Base-by-base conservation (phyloP, 2,888 invertebrate species). In the Abrostola triplasia region DNA sequence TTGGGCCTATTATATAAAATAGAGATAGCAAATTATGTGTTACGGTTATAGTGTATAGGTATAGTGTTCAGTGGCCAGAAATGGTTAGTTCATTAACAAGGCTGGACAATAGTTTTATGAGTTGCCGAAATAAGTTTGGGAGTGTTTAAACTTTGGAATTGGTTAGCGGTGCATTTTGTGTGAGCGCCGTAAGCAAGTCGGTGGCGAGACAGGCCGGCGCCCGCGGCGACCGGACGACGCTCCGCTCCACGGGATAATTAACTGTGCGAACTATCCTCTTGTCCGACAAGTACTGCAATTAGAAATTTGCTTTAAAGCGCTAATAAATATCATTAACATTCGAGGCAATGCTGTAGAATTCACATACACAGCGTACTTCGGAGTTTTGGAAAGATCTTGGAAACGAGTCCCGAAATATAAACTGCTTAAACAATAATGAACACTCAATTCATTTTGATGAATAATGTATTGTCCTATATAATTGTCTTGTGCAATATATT, bases 81-180 rank as follows among this genome's bases (percentile, higher is more conserved):
- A 50, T 60, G 59, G 67, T 76, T 79, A 84, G 77, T 88, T 88
- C 79, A 86, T 89, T 90, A 89, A 81, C 85, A 79, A 70, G 77
- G 78, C 77, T 80, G 88, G 82, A 88, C 88, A 89, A 90, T 87
- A 92, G 93, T 94, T 93, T 91, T 92, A 92, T 89, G 91, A 93
- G 92, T 91, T 91, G 84, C 87, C 86, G 84, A 92, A 92, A 92
- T 91, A 91, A 92, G 92, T 93, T 94, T 86, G 82, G 74, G 74
- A 85, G 89, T 87, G 91, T 89, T 93, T 90, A 90, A 93, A 93
- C 88, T 94, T 92, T 73, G 86, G 83, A 84, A 92, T 92, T 90
- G 92, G 92, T 92, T 88, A 86, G 87, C 86, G 88, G 88, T 89
- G 92, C 91, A 92, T 92, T 93, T 92, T 87, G 90, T 86, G 88